These are phyloP conservation scores for Kryptolebias marmoratus DNA, from an alignment of 2,113 vertebrate species.

Conservation along the genomic window DNA sequence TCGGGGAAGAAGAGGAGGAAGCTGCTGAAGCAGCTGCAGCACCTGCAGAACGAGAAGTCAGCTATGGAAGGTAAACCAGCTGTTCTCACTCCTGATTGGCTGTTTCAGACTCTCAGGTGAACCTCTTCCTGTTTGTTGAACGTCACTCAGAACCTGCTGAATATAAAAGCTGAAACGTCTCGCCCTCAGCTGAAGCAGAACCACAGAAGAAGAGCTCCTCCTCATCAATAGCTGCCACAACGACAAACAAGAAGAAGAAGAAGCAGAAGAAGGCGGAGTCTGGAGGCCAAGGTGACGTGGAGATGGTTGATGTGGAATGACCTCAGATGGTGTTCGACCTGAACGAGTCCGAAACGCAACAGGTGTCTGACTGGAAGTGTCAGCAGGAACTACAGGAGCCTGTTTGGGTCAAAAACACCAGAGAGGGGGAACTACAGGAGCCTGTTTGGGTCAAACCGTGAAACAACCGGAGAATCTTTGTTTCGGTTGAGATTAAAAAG, in stretches of 20 bases:
- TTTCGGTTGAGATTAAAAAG: no score
- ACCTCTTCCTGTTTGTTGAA: neutral
- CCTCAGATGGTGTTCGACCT: neutral
- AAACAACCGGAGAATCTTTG: no score
- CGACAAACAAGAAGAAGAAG: conserved; percentile 5
- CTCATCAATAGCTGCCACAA: neutral
- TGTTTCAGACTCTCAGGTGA: no score
- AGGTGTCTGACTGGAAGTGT: neutral
- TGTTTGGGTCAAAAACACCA: no score
- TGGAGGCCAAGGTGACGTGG: conserved; percentile 32
- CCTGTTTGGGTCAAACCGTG: no score
- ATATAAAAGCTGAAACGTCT: neutral
- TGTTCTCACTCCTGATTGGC: neutral
- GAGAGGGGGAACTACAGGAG: no score
- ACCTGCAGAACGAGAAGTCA: conserved; percentile 79
- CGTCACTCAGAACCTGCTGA: neutral
- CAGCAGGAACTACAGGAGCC: neutral
- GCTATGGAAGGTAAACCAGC: conserved; percentile 77
- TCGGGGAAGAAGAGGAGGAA: conserved; percentile 90
- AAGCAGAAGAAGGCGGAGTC: conserved; percentile 16
- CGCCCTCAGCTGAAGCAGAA: conserved; percentile 42
- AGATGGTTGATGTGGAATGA: conserved; percentile 65
- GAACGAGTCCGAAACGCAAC: no score
- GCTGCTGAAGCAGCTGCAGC: conserved; percentile 85
- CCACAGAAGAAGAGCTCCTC: conserved; percentile 52